A percentile compares a stretch with the other conserved stretches of the same genome.
phyloP scores from a whole-genome alignment of 2,113 vertebrate genomes.

The Verasper variegatus region DNA sequence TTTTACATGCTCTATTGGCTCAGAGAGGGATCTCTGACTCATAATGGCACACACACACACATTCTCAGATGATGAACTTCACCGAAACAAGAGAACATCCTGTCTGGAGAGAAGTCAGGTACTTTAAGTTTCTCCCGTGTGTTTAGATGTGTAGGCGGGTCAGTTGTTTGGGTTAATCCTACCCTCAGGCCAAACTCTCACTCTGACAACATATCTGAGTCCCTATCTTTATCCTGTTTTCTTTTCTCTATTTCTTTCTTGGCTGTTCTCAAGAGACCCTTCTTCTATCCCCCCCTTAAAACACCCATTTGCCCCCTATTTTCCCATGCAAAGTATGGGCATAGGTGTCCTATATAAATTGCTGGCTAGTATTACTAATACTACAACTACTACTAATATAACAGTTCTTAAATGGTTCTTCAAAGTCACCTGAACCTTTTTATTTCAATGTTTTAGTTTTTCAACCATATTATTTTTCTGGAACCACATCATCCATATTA shows the following conservation, averaged over 20 bases:
- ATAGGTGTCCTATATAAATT: not conserved
- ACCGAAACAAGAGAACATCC: not conserved
- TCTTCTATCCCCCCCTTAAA: not conserved
- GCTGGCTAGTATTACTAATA: not conserved
- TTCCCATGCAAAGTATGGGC: constrained; percentile 8
- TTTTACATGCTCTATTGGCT: not conserved
- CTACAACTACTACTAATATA: too few relatives aligned
- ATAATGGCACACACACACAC: not conserved
- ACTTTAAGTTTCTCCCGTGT: not conserved
- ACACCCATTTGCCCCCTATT: constrained; percentile 3
- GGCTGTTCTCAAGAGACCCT: not conserved
- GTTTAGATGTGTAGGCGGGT: constrained; percentile 12
- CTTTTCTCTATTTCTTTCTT: not conserved
- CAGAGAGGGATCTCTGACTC: not conserved
- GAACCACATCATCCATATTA: too few relatives aligned
- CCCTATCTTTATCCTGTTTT: not conserved
- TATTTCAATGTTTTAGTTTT: too few relatives aligned
- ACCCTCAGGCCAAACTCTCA: constrained; percentile 28
- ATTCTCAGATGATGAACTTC: not conserved
- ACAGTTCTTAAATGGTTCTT: too few relatives aligned
- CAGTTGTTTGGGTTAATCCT: constrained; percentile 46
- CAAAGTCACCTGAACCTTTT: too few relatives aligned
- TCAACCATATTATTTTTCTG: too few relatives aligned
- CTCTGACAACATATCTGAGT: constrained; percentile 36
- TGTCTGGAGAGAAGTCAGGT: not conserved